Conservation (phyloP, 2,888 invertebrate genomes). For the Panopea generosa region DNA sequence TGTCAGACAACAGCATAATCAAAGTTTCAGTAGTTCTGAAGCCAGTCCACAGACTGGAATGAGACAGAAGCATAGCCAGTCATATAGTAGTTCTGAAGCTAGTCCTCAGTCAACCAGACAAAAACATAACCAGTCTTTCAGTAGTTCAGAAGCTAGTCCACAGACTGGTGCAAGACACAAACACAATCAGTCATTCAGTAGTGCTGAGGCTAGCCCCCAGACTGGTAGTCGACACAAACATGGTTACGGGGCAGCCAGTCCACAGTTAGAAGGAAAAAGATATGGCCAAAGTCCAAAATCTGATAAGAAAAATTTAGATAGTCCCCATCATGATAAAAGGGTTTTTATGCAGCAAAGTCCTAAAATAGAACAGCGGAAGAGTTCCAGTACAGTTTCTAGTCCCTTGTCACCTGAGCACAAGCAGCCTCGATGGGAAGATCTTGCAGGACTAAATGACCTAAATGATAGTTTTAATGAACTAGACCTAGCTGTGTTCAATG, state of each 20-base stretch:
- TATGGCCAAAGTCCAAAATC: conserved; percentile 36
- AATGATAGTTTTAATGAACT: conserved; percentile 71
- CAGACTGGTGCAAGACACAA: conserved; percentile 23
- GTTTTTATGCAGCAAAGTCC: conserved; percentile 27
- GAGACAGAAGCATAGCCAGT: conserved; percentile 33
- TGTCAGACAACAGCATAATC: conserved; percentile 39
- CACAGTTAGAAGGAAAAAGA: conserved; percentile 42
- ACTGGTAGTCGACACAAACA: conserved; percentile 40
- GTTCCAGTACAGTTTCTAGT: conserved; percentile 56
- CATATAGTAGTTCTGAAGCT: conserved; percentile 53
- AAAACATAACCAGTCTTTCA: conserved; percentile 49
- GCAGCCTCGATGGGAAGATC: conserved; percentile 71
- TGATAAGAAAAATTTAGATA: conserved; percentile 35
- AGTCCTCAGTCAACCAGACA: conserved; percentile 57
- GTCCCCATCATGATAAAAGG: conserved; percentile 32
- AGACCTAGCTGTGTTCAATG: conserved; percentile 69
- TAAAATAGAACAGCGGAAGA: conserved; percentile 44
- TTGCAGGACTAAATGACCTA: conserved; percentile 70
- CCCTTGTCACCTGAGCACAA: conserved; percentile 70
- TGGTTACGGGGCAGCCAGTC: conserved; percentile 44
- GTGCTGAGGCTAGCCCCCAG: conserved; percentile 55
- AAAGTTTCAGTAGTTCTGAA: conserved; percentile 32
- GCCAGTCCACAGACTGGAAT: conserved; percentile 44
- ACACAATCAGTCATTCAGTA: conserved; percentile 42
- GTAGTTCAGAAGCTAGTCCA: conserved; percentile 47